Base-by-base conservation (phyloP, 2,797 vertebrate species). In the Peromyscus nudipes region DNA sequence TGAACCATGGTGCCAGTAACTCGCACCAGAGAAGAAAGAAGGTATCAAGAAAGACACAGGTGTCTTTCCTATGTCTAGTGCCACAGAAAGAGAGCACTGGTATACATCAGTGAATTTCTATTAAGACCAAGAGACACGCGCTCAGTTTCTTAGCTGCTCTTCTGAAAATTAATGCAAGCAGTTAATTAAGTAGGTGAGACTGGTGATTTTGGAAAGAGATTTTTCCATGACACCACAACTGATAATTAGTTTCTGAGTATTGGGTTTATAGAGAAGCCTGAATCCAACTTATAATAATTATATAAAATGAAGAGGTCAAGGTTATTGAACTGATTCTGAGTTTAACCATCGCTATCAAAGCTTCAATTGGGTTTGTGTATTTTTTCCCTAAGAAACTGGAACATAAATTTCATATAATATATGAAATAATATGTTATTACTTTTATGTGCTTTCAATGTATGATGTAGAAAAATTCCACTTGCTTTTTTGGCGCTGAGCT, bases 261-360 rank as follows among this genome's bases (percentile, higher is more conserved):
- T 87, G 46, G 62, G 75, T 40, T 96, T 52, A 25, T 62, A 21
- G 55, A 83, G 10, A 37, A 79, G 12, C 52, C 89, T 92, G 52
- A 77, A 86, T 82, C 52, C 49, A 84, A 73, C 37, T 77, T 81
- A n/a, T 6, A 55, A 43, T 57, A 60, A 92, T 73, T 12, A 57
- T 14, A 64, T 37, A 73, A 91, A 91, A 82, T 89, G 84, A 86
- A 89, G 16, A 62, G 89, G 60, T 14, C 29, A 64, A 89, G 46
- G 46, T 52, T 46, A 69, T 40, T 46, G 82, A 97, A 8, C 14
- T 43, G 29, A 92, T 84, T 96, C 71, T 92, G 62, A 46, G 46
- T 60, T 95, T n/a, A 95, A 16, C n/a, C 76, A 77, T 79, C 82
- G 87, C 57, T 82, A 81, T 40, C n/a, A 69, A 89, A 90, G 81